phyloP scores from a whole-genome alignment of 2,113 vertebrate genomes.

The Heterotilapia buettikoferi region DNA sequence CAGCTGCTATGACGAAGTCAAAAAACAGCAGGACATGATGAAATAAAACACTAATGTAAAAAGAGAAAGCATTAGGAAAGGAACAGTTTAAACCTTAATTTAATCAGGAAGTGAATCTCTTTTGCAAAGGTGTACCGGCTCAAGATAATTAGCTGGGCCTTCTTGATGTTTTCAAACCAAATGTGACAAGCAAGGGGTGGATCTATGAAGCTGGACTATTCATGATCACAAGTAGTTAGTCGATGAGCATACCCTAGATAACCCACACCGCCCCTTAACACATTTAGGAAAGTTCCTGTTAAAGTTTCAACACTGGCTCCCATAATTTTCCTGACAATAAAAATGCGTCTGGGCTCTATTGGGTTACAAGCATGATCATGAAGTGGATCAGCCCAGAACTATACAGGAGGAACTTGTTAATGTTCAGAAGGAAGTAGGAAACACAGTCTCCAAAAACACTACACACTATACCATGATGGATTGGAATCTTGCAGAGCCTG shows the following conservation, averaged over 20 bases:
- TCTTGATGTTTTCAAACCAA: not conserved
- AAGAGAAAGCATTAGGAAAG: not conserved
- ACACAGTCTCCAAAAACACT: not conserved
- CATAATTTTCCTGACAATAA: not conserved
- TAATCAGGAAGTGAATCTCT: not conserved
- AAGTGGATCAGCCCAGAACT: not conserved
- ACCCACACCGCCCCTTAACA: not conserved
- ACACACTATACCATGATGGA: not conserved
- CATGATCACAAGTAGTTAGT: not conserved
- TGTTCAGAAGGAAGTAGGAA: not conserved
- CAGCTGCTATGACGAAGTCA: not conserved
- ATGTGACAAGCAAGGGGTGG: not conserved
- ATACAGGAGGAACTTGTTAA: not conserved
- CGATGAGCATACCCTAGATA: not conserved
- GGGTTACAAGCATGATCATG: not conserved
- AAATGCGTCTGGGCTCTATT: not conserved
- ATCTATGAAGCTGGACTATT: not conserved
- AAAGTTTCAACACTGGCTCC: not conserved
- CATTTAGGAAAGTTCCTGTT: not conserved
- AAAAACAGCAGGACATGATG: not conserved
- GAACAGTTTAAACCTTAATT: not conserved
- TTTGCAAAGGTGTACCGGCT: not conserved
- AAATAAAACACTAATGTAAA: not conserved
- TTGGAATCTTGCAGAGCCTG: not conserved
- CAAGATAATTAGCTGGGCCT: not conserved